Evolutionary conservation across 2,797 vertebrate species (phyloP).

Genomic region (Acanthurus tractus): DNA sequence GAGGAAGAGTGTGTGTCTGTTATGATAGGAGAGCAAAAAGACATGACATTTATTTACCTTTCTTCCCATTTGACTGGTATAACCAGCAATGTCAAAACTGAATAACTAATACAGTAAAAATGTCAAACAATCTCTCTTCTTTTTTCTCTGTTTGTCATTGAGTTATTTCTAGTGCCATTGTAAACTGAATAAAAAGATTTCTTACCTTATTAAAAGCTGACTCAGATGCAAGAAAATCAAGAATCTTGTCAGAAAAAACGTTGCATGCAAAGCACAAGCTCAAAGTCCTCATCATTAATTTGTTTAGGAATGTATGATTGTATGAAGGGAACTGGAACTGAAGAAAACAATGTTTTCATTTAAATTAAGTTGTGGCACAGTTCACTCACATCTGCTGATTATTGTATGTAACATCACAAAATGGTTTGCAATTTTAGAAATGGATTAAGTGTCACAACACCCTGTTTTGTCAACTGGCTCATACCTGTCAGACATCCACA

Average conservation of each 20-base stretch:
- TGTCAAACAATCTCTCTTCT: constrained; percentile 48
- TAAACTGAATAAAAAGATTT: constrained; percentile 11
- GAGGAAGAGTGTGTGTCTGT: constrained; percentile 5
- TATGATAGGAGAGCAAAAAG: constrained; percentile 37
- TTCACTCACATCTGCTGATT: constrained; percentile 27
- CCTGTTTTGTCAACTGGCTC: constrained; percentile 4
- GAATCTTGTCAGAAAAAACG: constrained; percentile 10
- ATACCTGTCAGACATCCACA: constrained; percentile 21
- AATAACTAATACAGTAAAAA: constrained; percentile 69
- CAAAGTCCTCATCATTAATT: background rate
- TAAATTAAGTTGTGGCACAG: constrained; percentile 13
- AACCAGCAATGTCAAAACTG: constrained; percentile 63
- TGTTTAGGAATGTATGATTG: constrained; percentile 29
- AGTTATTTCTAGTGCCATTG: constrained; percentile 35
- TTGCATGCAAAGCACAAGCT: constrained; percentile 17
- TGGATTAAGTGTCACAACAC: constrained; percentile 1
- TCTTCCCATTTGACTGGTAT: constrained; percentile 36
- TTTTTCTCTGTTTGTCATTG: constrained; percentile 42
- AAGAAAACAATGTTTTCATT: constrained; percentile 38
- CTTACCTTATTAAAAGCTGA: constrained; percentile 7
- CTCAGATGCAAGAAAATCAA: constrained; percentile 25
- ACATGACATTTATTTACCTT: constrained; percentile 56
- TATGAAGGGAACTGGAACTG: constrained; percentile 20
- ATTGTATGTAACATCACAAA: constrained; percentile 15
- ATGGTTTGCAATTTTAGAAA: constrained; percentile 11